Evolutionary conservation across 2,113 vertebrate species (phyloP).

Genomic region (Equus quagga): DNA sequence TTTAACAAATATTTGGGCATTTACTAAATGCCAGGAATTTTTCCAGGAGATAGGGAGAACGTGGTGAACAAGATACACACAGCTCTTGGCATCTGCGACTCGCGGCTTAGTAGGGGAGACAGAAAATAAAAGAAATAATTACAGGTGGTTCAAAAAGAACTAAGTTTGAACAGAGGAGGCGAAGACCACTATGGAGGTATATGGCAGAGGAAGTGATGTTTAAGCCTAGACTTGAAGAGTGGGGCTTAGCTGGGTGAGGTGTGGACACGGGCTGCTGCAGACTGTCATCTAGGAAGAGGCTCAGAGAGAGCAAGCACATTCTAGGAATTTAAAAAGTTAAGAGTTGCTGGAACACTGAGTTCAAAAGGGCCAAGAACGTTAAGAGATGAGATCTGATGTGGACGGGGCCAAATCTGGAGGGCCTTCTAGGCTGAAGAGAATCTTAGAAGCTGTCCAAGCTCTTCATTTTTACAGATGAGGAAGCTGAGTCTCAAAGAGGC

Average conservation of each 20-base stretch:
- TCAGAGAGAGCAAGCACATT: neutral
- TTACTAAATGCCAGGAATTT: conserved; percentile 56
- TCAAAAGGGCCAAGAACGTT: neutral
- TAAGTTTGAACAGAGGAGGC: neutral
- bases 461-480: neutral
- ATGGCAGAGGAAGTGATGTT: neutral
- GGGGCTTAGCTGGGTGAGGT: neutral
- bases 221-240: neutral
- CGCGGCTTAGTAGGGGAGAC: neutral
- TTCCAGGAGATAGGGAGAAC: conserved; percentile 14
- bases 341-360: neutral
- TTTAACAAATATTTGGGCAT: conserved; percentile 64
- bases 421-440: neutral
- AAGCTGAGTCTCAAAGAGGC: neutral
- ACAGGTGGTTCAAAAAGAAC: conserved; percentile 21
- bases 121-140: conserved; percentile 59
- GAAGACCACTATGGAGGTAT: neutral
- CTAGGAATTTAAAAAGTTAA: neutral
- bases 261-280: neutral
- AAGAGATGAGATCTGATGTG: neutral
- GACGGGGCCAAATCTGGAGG: neutral
- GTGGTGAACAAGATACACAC: conserved; percentile 9
- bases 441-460: neutral
- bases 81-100: conserved; percentile 21
- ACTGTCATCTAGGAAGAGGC: neutral